Percentiles rank a stretch among this genome's conserved stretches.
Evolutionary conservation across 2,113 vertebrate species (phyloP).

Genomic region (Macaca nemestrina): DNA sequence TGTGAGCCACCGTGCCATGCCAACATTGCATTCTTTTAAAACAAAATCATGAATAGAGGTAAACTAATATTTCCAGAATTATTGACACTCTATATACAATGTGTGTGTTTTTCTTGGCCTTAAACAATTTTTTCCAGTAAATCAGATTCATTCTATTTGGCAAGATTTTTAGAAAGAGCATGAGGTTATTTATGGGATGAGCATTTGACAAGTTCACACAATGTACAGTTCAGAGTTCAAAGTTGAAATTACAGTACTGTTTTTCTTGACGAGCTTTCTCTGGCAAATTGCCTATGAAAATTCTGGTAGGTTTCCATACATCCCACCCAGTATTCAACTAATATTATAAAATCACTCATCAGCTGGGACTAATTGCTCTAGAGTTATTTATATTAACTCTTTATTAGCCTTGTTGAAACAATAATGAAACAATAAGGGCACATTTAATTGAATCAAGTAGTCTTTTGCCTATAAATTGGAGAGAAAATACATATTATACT

Average conservation of each 20-base stretch:
- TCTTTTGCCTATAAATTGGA: constrained; percentile 8
- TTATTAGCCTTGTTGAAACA: constrained; percentile 23
- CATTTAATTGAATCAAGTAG: neutral
- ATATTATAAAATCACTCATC: constrained; percentile 65
- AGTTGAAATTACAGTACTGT: constrained; percentile 70
- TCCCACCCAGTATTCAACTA: constrained; percentile 47
- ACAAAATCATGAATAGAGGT: constrained; percentile 56
- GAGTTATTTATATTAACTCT: constrained; percentile 39
- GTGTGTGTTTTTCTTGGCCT: constrained; percentile 71
- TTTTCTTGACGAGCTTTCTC: constrained; percentile 58
- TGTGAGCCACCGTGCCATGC: too few species aligned
- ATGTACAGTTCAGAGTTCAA: constrained; percentile 73
- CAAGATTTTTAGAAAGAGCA: constrained; percentile 63
- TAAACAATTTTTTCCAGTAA: constrained; percentile 55
- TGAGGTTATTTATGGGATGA: constrained; percentile 65
- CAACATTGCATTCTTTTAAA: constrained; percentile 50
- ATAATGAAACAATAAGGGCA: neutral
- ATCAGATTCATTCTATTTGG: constrained; percentile 61
- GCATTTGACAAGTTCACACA: constrained; percentile 72
- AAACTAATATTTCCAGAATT: constrained; percentile 69
- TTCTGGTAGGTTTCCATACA: constrained; percentile 60
- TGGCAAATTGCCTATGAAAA: constrained; percentile 72
- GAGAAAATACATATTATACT: neutral
- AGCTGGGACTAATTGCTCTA: constrained; percentile 40
- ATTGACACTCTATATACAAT: constrained; percentile 58